These are phyloP conservation scores for Spilosoma lubricipeda DNA, from an alignment of 2,888 invertebrate genomes.

Conservation along the genomic window DNA sequence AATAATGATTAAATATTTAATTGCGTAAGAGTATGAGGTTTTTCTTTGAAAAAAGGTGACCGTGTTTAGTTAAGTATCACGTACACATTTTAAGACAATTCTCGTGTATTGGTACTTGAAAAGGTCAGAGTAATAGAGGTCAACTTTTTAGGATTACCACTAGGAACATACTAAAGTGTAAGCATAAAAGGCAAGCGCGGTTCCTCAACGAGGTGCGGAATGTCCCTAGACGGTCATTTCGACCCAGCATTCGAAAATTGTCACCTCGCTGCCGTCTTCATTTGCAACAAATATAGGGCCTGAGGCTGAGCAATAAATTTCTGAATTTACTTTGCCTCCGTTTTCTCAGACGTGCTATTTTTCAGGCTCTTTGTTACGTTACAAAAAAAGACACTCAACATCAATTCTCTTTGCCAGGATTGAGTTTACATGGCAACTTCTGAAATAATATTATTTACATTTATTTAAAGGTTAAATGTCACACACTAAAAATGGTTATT, in stretches of 20 bases:
- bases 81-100: constrained; percentile 20
- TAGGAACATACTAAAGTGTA: constrained; percentile 56
- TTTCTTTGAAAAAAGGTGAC: not conserved
- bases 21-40: not conserved
- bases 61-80: constrained; percentile 4
- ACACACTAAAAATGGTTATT: not conserved
- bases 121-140: constrained; percentile 27
- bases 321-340: constrained; percentile 78
- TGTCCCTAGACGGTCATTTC: constrained; percentile 77
- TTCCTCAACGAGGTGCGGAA: constrained; percentile 34
- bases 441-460: constrained; percentile 34
- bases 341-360: constrained; percentile 79
- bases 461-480: constrained; percentile 20
- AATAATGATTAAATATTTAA: not conserved
- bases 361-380: constrained; percentile 79
- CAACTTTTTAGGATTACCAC: constrained; percentile 42
- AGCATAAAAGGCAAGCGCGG: constrained; percentile 68
- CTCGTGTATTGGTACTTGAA: constrained; percentile 22
- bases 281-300: constrained; percentile 84
- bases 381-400: constrained; percentile 75
- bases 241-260: constrained; percentile 78
- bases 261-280: constrained; percentile 83
- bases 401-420: constrained; percentile 69
- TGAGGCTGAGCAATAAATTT: constrained; percentile 79
- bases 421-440: constrained; percentile 52